A percentile compares a stretch with the other conserved stretches of the same genome.
Evolutionary conservation across 2,113 vertebrate species (phyloP).

Genomic region (Lontra canadensis): DNA sequence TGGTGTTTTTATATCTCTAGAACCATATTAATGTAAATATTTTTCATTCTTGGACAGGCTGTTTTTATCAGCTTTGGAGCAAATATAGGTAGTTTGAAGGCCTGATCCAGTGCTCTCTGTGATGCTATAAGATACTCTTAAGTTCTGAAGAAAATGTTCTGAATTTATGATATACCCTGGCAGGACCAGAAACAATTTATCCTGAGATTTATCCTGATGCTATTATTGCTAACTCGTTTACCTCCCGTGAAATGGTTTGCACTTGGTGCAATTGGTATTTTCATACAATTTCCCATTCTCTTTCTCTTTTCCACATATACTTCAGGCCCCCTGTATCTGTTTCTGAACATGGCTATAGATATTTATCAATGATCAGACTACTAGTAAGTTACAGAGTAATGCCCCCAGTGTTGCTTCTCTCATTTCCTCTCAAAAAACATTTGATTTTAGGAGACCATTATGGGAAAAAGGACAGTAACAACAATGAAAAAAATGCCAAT

Average conservation of each 20-base stretch:
- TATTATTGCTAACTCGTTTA: background rate
- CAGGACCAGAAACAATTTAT: background rate
- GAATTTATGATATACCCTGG: background rate
- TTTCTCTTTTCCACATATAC: background rate
- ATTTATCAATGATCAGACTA: background rate
- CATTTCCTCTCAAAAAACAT: background rate
- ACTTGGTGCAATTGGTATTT: background rate
- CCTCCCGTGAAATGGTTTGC: background rate
- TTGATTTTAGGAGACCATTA: conserved; percentile 37
- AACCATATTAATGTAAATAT: background rate
- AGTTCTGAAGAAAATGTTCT: conserved; percentile 5
- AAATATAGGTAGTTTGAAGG: background rate
- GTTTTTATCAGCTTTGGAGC: background rate
- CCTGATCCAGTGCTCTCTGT: background rate
- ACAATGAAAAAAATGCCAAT: background rate
- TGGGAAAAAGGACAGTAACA: background rate
- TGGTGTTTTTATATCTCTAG: background rate
- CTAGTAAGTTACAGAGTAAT: conserved; percentile 3
- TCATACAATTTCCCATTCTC: background rate
- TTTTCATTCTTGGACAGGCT: background rate
- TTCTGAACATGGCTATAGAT: background rate
- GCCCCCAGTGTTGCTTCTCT: background rate
- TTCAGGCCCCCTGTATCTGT: background rate
- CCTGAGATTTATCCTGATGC: background rate
- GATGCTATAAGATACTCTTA: background rate